Evolutionary conservation across 2,113 vertebrate species (phyloP).

Genomic region (Psittacula cyanocephala): DNA sequence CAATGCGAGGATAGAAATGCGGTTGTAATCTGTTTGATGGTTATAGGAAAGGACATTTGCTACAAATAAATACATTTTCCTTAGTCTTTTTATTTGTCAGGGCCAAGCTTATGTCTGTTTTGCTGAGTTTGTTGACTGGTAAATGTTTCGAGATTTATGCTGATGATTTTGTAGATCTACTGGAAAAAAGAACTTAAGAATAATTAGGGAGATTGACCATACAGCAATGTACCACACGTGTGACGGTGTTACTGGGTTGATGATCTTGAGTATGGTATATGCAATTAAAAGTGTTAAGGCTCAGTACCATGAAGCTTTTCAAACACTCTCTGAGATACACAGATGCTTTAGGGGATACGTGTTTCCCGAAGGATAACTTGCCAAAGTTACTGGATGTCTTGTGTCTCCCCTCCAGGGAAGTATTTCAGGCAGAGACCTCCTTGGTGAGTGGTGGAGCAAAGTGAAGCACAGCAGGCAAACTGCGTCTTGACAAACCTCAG

Average conservation of each 20-base stretch:
- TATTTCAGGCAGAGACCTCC: neutral
- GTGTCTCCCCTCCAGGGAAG: constrained; percentile 18
- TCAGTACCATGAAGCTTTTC: constrained; percentile 25
- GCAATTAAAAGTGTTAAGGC: constrained; percentile 54
- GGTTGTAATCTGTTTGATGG: constrained; percentile 33
- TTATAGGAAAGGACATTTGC: constrained; percentile 52
- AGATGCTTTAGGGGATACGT: constrained; percentile 22
- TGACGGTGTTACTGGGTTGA: neutral
- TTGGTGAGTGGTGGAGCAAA: neutral
- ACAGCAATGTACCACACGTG: neutral
- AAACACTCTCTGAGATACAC: neutral
- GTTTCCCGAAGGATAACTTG: constrained; percentile 50
- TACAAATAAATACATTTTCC: constrained; percentile 62
- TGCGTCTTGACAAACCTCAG: neutral
- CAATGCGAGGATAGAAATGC: constrained; percentile 5
- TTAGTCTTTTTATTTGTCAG: constrained; percentile 51
- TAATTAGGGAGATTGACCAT: constrained; percentile 63
- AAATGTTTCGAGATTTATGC: constrained; percentile 52
- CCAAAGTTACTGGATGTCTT: constrained; percentile 34
- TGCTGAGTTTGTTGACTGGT: constrained; percentile 52
- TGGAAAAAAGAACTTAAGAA: constrained; percentile 50
- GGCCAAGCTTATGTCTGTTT: constrained; percentile 53
- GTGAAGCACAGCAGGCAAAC: neutral
- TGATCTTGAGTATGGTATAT: constrained; percentile 12
- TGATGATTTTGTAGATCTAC: constrained; percentile 38